Conservation (phyloP, 1,140 invertebrate genomes). For the Zaprionus nigranus region DNA sequence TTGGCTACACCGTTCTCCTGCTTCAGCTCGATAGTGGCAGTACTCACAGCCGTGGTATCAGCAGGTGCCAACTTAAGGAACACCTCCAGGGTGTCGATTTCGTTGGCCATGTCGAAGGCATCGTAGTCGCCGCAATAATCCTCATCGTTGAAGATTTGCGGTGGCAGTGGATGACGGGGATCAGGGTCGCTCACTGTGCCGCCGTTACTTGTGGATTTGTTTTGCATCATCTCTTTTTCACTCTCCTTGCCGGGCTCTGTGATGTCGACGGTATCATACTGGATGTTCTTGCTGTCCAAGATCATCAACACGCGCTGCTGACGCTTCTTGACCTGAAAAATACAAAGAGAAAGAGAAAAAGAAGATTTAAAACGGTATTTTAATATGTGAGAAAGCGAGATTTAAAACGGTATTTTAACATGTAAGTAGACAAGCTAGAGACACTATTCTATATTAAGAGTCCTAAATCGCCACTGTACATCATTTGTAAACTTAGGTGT, state of each 20-base stretch:
- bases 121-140: slow-evolving; percentile 98
- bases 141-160: slow-evolving; percentile 97
- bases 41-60: slow-evolving; percentile 83
- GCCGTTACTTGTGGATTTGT: slow-evolving; percentile 92
- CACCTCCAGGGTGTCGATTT: slow-evolving; percentile 94
- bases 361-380: slow-evolving; percentile 2
- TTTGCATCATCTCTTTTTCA: slow-evolving; percentile 96
- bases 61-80: slow-evolving; percentile 90
- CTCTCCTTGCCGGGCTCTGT: slow-evolving; percentile 94
- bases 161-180: slow-evolving; percentile 90
- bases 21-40: slow-evolving; percentile 85
- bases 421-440: no score
- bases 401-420: no score
- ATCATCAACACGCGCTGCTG: slow-evolving; percentile 96
- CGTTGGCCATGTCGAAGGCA: slow-evolving; percentile 95
- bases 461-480: no score
- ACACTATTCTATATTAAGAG: no score
- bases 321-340: slow-evolving; percentile 94
- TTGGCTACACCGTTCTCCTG: slow-evolving; percentile 73
- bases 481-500: background rate
- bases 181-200: slow-evolving; percentile 87
- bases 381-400: background rate
- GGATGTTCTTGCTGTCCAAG: slow-evolving; percentile 94
- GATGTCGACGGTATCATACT: slow-evolving; percentile 96
- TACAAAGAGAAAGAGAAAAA: background rate